Evolutionary conservation across 2,888 invertebrate genomes (phyloP).

Genomic region (Monopis laevigella): DNA sequence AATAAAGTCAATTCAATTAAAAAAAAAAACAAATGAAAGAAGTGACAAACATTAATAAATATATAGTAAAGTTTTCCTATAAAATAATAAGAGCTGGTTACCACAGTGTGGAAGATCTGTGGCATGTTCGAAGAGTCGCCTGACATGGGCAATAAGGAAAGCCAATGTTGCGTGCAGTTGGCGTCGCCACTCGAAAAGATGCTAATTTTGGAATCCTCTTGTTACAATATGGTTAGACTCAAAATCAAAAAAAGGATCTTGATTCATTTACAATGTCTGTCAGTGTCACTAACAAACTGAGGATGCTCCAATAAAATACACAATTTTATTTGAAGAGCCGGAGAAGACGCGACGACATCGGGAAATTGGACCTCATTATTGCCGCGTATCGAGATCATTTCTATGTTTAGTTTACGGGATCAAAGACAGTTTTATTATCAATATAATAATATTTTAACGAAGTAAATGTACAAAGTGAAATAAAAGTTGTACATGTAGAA

Average conservation of each 20-base stretch:
- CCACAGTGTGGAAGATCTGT: conserved; percentile 13
- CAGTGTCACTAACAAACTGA: conserved; percentile 2
- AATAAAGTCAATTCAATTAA: too few species aligned
- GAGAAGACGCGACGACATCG: too few species aligned
- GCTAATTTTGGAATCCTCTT: conserved; percentile 42
- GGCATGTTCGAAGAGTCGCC: conserved; percentile 34
- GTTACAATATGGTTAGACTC: conserved; percentile 10
- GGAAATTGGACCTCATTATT: conserved; percentile 10
- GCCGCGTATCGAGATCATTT: conserved; percentile 5
- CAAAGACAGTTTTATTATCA: conserved; percentile 55
- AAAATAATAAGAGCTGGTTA: too few species aligned
- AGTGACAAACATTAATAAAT: too few species aligned
- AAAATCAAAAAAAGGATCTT: conserved; percentile 1
- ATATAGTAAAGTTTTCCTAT: too few species aligned
- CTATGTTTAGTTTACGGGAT: conserved; percentile 15
- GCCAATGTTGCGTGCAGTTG: conserved; percentile 60
- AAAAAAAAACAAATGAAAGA: too few species aligned
- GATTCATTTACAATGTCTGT: not conserved
- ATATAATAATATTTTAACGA: conserved; percentile 60
- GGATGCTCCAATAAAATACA: not conserved
- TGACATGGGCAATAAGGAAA: conserved; percentile 58
- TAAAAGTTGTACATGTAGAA: conserved; percentile 54
- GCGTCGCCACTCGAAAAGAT: conserved; percentile 42
- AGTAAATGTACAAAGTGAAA: conserved; percentile 45
- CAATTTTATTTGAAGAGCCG: conserved; percentile 2